A percentile compares a stretch with the other conserved stretches of the same genome.
These are phyloP conservation scores for Drosophila eohydei DNA, from an alignment of 2,888 invertebrate species.

Conservation along the genomic window DNA sequence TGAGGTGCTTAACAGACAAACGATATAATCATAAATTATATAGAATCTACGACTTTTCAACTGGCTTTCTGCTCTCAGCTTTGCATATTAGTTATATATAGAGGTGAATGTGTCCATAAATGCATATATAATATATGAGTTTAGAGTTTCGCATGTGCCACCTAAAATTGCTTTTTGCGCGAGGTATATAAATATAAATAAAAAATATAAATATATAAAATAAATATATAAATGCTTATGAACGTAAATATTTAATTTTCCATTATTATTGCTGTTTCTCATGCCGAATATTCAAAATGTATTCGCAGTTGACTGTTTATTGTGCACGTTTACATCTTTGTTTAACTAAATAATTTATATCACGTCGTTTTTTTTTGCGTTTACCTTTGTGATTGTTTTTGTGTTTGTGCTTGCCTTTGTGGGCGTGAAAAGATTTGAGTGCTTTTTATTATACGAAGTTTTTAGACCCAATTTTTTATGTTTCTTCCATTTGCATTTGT, in stretches of 20 bases:
- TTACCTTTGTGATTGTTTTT: slow-evolving; percentile 5
- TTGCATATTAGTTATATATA: slow-evolving; percentile 15
- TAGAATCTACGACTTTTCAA: slow-evolving; percentile 4
- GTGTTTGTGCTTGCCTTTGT: slow-evolving; percentile 13
- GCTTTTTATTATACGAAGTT: slow-evolving; percentile 29
- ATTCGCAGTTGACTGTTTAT: slow-evolving; percentile 54
- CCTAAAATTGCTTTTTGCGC: slow-evolving; percentile 37
- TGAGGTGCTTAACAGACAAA: not conserved
- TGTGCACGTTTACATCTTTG: slow-evolving; percentile 47
- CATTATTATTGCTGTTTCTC: slow-evolving; percentile 36
- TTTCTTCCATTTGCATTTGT: slow-evolving; percentile 5
- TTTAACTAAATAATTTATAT: slow-evolving; percentile 64
- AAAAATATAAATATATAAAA: slow-evolving; percentile 47
- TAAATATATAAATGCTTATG: slow-evolving; percentile 48
- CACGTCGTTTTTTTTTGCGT: slow-evolving; percentile 44
- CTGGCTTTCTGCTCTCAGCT: slow-evolving; percentile 3
- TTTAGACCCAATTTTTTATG: slow-evolving; percentile 10
- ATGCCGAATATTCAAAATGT: slow-evolving; percentile 38
- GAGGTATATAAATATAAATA: slow-evolving; percentile 18
- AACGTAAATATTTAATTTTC: slow-evolving; percentile 64
- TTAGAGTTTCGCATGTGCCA: slow-evolving; percentile 33
- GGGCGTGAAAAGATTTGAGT: slow-evolving; percentile 52
- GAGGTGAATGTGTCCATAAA: not conserved
- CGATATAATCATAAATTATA: not conserved
- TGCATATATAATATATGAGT: slow-evolving; percentile 3